Percentiles rank a stretch among this genome's conserved stretches.
These are phyloP conservation scores for Argyra leucocephala DNA, from an alignment of 2,888 invertebrate genomes.

Conservation along the genomic window DNA sequence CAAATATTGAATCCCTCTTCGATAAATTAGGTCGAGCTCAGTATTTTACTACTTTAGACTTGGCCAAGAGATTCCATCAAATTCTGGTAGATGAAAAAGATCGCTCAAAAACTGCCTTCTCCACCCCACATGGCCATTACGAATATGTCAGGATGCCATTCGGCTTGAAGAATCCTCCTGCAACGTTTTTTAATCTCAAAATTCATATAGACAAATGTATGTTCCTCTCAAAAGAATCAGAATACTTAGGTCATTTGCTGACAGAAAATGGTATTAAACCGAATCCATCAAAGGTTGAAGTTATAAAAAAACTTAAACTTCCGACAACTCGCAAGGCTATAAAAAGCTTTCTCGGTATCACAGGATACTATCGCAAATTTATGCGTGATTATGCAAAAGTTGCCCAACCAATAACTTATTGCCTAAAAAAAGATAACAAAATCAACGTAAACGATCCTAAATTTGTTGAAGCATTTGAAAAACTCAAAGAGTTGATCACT, in stretches of 20 bases:
- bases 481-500: not conserved
- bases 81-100: not conserved
- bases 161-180: not conserved
- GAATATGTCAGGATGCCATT: conserved; percentile 4
- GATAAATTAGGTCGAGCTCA: too few relatives aligned
- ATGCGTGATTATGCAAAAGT: too few relatives aligned
- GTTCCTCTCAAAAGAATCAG: not conserved
- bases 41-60: too few relatives aligned
- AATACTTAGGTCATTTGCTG: not conserved
- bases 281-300: too few relatives aligned
- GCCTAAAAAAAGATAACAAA: too few relatives aligned
- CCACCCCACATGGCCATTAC: not conserved
- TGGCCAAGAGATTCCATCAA: too few relatives aligned
- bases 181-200: not conserved
- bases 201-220: not conserved
- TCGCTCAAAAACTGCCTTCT: not conserved
- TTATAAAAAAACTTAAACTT: not conserved
- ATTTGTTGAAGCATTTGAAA: not conserved
- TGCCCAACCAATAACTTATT: too few relatives aligned
- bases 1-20: too few relatives aligned
- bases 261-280: not conserved
- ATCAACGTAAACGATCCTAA: too few relatives aligned
- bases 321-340: not conserved
- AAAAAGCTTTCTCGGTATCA: not conserved
- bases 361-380: not conserved